Percentiles rank a stretch among this genome's conserved stretches.
These are phyloP conservation scores for Drosophila pullipes DNA, from an alignment of 2,888 invertebrate species.

Conservation along the genomic window DNA sequence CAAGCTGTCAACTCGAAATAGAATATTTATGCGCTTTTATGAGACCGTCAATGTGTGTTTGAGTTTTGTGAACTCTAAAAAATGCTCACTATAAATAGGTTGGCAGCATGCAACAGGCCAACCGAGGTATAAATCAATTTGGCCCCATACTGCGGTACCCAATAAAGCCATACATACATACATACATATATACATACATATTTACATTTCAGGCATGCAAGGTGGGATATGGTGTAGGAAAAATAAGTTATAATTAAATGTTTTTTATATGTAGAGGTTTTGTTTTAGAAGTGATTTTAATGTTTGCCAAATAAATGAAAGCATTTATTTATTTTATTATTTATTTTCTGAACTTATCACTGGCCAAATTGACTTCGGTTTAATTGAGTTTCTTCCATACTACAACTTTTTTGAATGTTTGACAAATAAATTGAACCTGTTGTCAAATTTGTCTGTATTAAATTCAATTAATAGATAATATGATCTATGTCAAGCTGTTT, in stretches of 20 bases:
- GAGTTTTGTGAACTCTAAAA: conserved; percentile 58
- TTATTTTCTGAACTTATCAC: background rate
- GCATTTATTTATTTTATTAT: background rate
- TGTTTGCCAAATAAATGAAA: background rate
- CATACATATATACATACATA: background rate
- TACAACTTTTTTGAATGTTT: background rate
- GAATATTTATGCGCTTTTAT: conserved; percentile 72
- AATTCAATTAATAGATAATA: background rate
- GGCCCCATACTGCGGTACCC: conserved; percentile 76
- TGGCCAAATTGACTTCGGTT: background rate
- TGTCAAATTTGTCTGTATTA: background rate
- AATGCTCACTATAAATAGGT: conserved; percentile 41
- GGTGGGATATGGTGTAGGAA: conserved; percentile 5
- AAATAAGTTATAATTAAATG: background rate
- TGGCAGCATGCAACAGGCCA: conserved; percentile 31
- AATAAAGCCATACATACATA: background rate
- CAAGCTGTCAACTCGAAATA: conserved; percentile 74
- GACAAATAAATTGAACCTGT: background rate
- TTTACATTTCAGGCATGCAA: conserved; percentile 3
- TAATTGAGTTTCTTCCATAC: background rate
- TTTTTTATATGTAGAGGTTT: background rate
- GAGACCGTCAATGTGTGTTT: conserved; percentile 32
- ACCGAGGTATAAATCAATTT: conserved; percentile 56
- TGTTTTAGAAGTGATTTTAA: background rate
- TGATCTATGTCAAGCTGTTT: background rate